Evolutionary conservation across 2,888 invertebrate species (phyloP), one percentile per base, ranked within the genome.

Genomic region (Drosophila parthenogenetica): DNA sequence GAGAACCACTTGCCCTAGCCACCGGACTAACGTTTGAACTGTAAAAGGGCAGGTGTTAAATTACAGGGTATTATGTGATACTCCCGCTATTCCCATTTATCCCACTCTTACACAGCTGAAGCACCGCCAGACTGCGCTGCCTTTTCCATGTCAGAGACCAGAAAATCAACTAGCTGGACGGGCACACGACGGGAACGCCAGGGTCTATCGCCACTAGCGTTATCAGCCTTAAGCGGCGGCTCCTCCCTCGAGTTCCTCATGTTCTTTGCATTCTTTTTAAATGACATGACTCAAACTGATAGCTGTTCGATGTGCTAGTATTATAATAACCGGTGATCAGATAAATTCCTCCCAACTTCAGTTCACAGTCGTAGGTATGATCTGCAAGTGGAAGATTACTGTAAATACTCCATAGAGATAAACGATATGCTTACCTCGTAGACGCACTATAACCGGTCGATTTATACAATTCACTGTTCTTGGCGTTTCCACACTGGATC

Each of bases 211-310:
- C 69, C 2, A 17, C 2, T 49, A 1, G 13, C 1, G n/a, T 8
- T 35, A n/a, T 35, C 48, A 5, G 48, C 5, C 5, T 32, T 46
- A 2, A 25, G 5, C 5, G 5, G 8, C 3, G 8, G 35, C 5
- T 50, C 49, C 35, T 35, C n/a, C 19, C 19, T 5, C 2, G 5
- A 8, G 37, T 13, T 19, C 50, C 22, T 51, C 39, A 51, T 5
- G 10, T 5, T 19, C 16, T 43, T 43, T 0, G 54, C 7, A 51
- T 22, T 63, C 73, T 79, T 70, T 49, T 86, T 72, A 92, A 79
- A 63, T 90, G 88, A 80, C 92, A 92, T 92, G 91, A 89, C 75
- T 90, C 79, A 55, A 91, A 90, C 25, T 89, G 79, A 53, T 89
- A 77, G 2, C 64, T 64, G 19, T 42, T 66, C 3, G 83, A 48